Evolutionary conservation across 2,888 invertebrate genomes (phyloP).

Genomic region (Tiphia femorata): DNA sequence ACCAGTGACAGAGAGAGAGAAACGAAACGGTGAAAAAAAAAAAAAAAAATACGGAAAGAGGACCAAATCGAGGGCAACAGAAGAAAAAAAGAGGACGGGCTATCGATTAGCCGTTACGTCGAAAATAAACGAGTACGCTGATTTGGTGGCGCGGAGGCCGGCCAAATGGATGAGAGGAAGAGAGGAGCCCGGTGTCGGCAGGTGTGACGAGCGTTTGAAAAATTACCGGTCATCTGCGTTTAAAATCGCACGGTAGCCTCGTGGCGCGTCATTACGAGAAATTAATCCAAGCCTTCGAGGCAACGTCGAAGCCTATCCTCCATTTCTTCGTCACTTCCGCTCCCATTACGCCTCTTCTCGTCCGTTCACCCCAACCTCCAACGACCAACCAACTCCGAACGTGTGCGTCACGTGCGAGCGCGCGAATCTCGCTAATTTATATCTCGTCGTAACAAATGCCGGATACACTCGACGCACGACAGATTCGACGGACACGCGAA

Average conservation of each 20-base stretch:
- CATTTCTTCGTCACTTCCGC: no score
- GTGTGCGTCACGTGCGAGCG: conserved; percentile 20
- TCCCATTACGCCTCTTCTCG: no score
- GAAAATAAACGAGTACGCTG: neutral
- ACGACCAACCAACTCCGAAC: no score
- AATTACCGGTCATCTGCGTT: conserved; percentile 37
- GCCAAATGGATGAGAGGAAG: neutral
- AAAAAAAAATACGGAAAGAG: no score
- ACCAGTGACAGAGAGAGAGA: neutral
- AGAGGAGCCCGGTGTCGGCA: no score
- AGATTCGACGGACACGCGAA: neutral
- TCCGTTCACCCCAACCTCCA: neutral
- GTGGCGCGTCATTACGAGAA: conserved; percentile 23
- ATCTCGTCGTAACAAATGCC: conserved; percentile 14
- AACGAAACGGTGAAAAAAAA: no score
- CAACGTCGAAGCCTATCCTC: conserved; percentile 37
- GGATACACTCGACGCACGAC: neutral
- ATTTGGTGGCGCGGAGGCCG: neutral
- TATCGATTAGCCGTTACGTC: neutral
- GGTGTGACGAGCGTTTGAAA: conserved; percentile 37
- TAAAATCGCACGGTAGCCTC: conserved; percentile 14
- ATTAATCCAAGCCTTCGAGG: conserved; percentile 44
- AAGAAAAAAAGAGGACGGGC: neutral
- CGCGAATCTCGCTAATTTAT: conserved; percentile 20
- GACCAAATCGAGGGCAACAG: no score